Conservation (phyloP, 2,888 invertebrate species). For the Ashinkailepas kermadecensis region DNA sequence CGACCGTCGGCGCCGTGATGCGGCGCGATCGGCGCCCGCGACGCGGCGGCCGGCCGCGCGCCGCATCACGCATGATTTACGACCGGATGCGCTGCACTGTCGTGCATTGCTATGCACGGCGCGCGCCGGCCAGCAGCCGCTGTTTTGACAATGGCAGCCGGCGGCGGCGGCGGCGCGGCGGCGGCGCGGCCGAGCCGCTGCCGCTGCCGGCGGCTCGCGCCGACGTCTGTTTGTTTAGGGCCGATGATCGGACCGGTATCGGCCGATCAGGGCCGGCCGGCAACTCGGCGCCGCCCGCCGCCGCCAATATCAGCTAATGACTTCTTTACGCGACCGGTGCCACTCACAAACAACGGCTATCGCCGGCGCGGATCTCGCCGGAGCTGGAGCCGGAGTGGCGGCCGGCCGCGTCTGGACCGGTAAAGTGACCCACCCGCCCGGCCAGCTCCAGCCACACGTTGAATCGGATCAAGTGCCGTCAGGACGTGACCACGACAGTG, state of each 20-base stretch:
- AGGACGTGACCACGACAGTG: too few relatives aligned
- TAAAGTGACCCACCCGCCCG: not conserved
- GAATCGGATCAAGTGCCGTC: too few relatives aligned
- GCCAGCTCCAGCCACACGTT: too few relatives aligned
- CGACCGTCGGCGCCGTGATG: not conserved
- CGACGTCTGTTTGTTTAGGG: not conserved
- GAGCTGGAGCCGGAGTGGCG: not conserved
- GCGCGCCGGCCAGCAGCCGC: not conserved
- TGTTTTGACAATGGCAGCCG: not conserved
- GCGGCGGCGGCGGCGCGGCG: not conserved
- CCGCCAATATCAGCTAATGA: conserved; percentile 20
- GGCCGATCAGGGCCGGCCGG: not conserved
- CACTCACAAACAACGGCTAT: conserved; percentile 15
- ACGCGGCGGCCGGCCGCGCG: not conserved
- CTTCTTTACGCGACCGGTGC: conserved; percentile 15
- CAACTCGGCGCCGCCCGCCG: not conserved
- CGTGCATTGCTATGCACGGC: conserved; percentile 8
- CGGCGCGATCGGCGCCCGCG: not conserved
- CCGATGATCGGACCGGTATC: conserved; percentile 10
- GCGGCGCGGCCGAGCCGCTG: not conserved
- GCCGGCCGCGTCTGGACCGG: not conserved
- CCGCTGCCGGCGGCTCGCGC: not conserved
- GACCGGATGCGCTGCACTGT: not conserved
- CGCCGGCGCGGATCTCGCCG: not conserved
- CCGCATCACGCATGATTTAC: not conserved